Evolutionary conservation across 2,888 invertebrate species (phyloP).

Genomic region (Cryptosula pallasiana): DNA sequence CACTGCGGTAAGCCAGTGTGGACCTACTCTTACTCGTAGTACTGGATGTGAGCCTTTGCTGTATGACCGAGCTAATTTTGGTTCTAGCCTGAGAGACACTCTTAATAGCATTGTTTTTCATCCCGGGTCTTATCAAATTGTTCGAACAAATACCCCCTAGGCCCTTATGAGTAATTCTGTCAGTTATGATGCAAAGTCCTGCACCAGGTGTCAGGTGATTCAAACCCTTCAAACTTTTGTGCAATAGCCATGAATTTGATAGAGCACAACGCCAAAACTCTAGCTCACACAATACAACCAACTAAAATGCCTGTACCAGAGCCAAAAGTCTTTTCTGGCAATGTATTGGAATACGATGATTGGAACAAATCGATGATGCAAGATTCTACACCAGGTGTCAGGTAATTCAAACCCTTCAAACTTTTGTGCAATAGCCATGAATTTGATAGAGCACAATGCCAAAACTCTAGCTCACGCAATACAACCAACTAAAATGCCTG

Average conservation of each 20-base stretch:
- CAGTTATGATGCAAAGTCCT: too few relatives aligned
- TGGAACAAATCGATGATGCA: slow-evolving; percentile 2
- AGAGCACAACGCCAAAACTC: background rate
- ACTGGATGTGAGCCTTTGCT: too few relatives aligned
- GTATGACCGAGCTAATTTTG: too few relatives aligned
- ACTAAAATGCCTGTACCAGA: background rate
- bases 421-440: background rate
- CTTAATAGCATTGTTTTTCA: too few relatives aligned
- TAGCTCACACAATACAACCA: background rate
- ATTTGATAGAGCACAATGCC: background rate
- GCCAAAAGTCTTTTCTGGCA: background rate
- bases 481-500: background rate
- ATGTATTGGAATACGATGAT: background rate
- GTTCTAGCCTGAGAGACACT: too few relatives aligned
- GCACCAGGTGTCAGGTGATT: background rate
- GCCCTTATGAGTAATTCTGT: too few relatives aligned
- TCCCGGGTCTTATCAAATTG: too few relatives aligned
- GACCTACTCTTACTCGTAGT: too few relatives aligned
- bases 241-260: background rate
- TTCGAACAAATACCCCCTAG: too few relatives aligned
- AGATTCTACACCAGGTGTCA: too few relatives aligned
- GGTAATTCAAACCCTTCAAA: background rate
- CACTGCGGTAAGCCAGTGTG: too few relatives aligned
- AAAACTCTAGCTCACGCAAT: background rate
- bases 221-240: background rate